Conservation (phyloP, 2,888 invertebrate species). For the Amaurobius ferox region DNA sequence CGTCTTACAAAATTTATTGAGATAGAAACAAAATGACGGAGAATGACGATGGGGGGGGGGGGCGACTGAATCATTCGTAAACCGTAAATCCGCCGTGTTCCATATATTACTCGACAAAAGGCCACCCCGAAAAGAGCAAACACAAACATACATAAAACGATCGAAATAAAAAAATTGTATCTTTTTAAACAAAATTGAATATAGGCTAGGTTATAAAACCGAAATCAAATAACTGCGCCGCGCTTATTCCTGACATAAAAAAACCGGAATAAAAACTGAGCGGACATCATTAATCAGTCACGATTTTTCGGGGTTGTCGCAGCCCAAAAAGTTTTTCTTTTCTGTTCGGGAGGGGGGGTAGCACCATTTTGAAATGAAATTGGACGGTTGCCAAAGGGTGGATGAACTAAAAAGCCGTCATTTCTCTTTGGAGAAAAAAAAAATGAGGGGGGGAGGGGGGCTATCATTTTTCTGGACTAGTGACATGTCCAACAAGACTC, state of each 20-base stretch:
- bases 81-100: not conserved
- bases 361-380: constrained; percentile 70
- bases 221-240: constrained; percentile 5
- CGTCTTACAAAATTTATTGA: not conserved
- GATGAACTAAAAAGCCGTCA: constrained; percentile 31
- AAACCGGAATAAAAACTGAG: not conserved
- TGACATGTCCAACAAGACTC: constrained; percentile 15
- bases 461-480: constrained; percentile 38
- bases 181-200: not conserved
- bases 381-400: constrained; percentile 60
- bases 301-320: constrained; percentile 14
- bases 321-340: not conserved
- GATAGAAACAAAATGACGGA: not conserved
- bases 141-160: not conserved
- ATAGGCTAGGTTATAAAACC: not conserved
- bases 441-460: not conserved
- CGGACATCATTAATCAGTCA: constrained; percentile 10
- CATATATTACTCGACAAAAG: not conserved
- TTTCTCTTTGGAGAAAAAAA: not conserved
- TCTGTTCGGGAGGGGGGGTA: not conserved
- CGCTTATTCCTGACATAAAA: not conserved
- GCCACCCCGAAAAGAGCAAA: not conserved
- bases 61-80: not conserved
- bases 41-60: not conserved
- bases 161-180: not conserved